Percentiles rank a stretch among this genome's conserved stretches.
Conservation (phyloP, 2,113 vertebrate genomes). For the Sebastes fasciatus region DNA sequence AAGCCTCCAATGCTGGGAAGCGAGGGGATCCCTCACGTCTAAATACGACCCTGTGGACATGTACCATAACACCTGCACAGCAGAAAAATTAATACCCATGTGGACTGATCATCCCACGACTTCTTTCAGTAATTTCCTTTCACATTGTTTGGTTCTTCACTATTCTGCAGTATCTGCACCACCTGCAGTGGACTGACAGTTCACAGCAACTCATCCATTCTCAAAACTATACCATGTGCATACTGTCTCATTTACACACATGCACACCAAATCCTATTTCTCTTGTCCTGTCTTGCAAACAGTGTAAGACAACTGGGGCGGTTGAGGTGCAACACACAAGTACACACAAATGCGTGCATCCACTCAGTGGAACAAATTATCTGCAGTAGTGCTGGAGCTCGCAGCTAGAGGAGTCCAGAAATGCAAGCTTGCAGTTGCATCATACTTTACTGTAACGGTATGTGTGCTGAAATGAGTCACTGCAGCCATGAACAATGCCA, state of each 20-base stretch:
- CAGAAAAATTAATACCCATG: neutral
- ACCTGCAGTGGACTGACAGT: constrained; percentile 10
- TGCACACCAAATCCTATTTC: neutral
- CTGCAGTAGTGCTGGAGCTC: constrained; percentile 2
- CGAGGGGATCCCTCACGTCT: too few species aligned
- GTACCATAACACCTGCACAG: neutral
- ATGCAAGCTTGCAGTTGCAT: constrained; percentile 23
- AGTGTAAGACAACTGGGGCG: neutral
- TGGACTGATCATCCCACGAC: neutral
- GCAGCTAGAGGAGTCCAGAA: neutral
- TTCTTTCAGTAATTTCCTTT: neutral
- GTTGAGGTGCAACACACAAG: neutral
- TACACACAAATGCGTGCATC: neutral
- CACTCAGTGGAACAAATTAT: neutral
- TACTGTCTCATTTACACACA: neutral
- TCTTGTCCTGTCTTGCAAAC: constrained; percentile 10
- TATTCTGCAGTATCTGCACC: neutral
- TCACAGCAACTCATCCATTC: constrained; percentile 3
- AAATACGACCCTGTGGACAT: too few species aligned
- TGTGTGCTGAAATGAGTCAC: constrained; percentile 22
- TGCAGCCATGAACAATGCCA: neutral
- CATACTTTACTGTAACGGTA: constrained; percentile 1
- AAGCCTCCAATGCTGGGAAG: too few species aligned
- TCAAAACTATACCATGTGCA: neutral
- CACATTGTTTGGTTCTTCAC: neutral